These are phyloP conservation scores for Lasioglossum pauxillum DNA, from an alignment of 2,888 invertebrate genomes.

Conservation along the genomic window DNA sequence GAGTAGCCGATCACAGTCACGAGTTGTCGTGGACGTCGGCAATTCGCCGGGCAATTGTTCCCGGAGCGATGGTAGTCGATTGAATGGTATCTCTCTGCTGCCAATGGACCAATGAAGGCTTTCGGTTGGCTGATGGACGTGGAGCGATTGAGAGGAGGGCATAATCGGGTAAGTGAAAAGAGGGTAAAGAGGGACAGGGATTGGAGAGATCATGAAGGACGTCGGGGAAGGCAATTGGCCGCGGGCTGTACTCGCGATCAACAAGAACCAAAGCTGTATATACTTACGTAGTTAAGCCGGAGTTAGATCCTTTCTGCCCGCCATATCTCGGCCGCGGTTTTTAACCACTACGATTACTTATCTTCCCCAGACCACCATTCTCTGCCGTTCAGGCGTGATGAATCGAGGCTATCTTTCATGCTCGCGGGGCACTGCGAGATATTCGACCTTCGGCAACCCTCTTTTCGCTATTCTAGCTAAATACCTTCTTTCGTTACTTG, in stretches of 20 bases:
- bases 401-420: constrained; percentile 45
- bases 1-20: not conserved
- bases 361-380: constrained; percentile 37
- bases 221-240: constrained; percentile 59
- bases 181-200: constrained; percentile 36
- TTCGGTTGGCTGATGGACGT: constrained; percentile 11
- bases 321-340: constrained; percentile 76
- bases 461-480: not conserved
- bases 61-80: not conserved
- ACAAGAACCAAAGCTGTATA: constrained; percentile 78
- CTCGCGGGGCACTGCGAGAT: constrained; percentile 13
- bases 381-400: constrained; percentile 34
- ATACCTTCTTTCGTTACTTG: not conserved
- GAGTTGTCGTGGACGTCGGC: not conserved
- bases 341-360: constrained; percentile 65
- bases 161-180: constrained; percentile 54
- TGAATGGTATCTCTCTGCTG: constrained; percentile 9
- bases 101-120: constrained; percentile 28
- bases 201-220: constrained; percentile 46
- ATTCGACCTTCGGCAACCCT: constrained; percentile 17
- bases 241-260: constrained; percentile 69
- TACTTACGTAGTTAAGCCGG: constrained; percentile 82
- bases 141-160: constrained; percentile 60
- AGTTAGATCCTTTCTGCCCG: constrained; percentile 78
- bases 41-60: constrained; percentile 3